Conservation (phyloP, 2,888 invertebrate species). For the Pristionchus mayeri region DNA sequence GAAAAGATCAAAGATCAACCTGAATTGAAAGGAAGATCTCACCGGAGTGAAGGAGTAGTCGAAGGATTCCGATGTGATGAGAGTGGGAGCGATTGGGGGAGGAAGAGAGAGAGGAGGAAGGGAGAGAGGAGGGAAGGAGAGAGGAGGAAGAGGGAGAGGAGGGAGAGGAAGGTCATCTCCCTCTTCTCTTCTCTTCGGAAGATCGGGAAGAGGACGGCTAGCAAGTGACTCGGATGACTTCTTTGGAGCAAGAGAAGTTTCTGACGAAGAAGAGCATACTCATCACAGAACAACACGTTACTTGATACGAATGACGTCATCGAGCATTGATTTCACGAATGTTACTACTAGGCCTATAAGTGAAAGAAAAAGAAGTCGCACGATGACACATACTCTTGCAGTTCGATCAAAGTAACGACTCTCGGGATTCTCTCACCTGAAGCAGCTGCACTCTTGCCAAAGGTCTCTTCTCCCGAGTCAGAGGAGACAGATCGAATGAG, state of each 20-base stretch:
- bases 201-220: neutral
- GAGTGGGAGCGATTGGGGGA: neutral
- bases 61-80: neutral
- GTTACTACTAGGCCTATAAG: no score
- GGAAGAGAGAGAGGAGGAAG: slow-evolving; percentile 10
- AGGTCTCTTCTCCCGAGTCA: slow-evolving; percentile 25
- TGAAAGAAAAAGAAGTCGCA: no score
- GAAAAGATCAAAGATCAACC: slow-evolving; percentile 16
- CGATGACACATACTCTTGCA: no score
- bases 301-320: no score
- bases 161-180: neutral
- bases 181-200: neutral
- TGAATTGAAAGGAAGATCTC: neutral
- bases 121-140: slow-evolving; percentile 1
- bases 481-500: slow-evolving; percentile 34
- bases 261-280: no score
- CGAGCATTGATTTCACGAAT: no score
- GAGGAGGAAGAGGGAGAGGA: neutral
- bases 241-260: neutral
- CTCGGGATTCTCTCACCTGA: slow-evolving; percentile 19
- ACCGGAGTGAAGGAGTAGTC: neutral
- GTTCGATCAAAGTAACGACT: no score
- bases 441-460: neutral
- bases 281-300: no score
- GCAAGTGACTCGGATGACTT: neutral